These are phyloP conservation scores for Astreopora myriophthalma DNA, from an alignment of 64 coral and sea anemone species.

Conservation along the genomic window DNA sequence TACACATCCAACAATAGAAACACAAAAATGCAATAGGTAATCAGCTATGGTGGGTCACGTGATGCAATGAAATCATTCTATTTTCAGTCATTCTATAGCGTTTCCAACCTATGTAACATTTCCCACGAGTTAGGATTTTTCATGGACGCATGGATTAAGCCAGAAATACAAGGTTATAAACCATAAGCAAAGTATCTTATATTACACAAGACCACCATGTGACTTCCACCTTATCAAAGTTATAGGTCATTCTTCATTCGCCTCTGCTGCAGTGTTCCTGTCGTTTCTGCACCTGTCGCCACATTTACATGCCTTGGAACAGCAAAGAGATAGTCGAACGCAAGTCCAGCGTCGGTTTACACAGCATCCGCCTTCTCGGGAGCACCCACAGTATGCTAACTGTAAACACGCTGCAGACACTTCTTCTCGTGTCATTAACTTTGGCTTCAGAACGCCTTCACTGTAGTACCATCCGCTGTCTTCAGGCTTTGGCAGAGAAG, in stretches of 20 bases:
- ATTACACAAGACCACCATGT: no score
- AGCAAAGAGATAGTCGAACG: conserved; percentile 62
- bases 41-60: no score
- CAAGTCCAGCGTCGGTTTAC: conserved; percentile 45
- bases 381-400: conserved; percentile 60
- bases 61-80: no score
- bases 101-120: no score
- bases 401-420: conserved; percentile 57
- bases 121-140: no score
- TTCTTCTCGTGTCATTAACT: conserved; percentile 3
- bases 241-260: not conserved
- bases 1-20: no score
- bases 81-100: no score
- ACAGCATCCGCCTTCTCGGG: conserved; percentile 17
- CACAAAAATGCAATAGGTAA: no score
- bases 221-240: no score
- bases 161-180: no score
- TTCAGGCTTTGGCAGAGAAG: not conserved
- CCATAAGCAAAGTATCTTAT: no score
- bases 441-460: conserved; percentile 50
- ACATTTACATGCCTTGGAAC: conserved; percentile 59
- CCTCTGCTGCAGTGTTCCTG: not conserved
- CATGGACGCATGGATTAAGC: no score
- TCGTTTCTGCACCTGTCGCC: conserved; percentile 33
- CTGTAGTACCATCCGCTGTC: conserved; percentile 14